Conservation (phyloP, 53 echinoderm and acorn worm genomes). For the Hippasteria phrygiana region DNA sequence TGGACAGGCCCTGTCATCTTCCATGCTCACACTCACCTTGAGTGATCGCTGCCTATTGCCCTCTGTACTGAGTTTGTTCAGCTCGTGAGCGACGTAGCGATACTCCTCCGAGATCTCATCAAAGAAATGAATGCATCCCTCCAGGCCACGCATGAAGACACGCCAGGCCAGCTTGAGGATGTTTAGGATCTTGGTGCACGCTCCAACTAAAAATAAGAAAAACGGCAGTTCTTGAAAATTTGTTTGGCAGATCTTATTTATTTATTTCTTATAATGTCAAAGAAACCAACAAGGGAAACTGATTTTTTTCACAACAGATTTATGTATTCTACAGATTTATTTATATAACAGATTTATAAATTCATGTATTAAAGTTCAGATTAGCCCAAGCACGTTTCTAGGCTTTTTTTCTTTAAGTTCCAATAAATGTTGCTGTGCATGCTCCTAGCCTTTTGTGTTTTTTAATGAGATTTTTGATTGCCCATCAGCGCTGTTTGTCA, state of each 20-base stretch:
- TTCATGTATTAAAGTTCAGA: too few relatives aligned
- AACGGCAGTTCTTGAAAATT: neutral
- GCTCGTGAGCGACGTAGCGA: conserved; percentile 90
- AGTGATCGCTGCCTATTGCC: conserved; percentile 78
- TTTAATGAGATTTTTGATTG: too few relatives aligned
- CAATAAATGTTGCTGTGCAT: too few relatives aligned
- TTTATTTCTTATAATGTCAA: neutral
- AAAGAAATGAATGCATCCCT: conserved; percentile 79
- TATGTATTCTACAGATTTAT: too few relatives aligned
- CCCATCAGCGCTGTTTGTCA: too few relatives aligned
- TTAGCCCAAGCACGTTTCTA: too few relatives aligned
- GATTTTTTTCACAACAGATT: neutral
- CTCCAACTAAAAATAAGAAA: conserved; percentile 47
- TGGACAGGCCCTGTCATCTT: neutral
- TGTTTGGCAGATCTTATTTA: too few relatives aligned
- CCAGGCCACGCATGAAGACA: conserved; percentile 81
- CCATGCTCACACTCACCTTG: conserved; percentile 39
- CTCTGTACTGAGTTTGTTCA: conserved; percentile 81
- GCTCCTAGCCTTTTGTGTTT: too few relatives aligned
- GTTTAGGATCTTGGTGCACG: conserved; percentile 73
- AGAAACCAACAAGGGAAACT: neutral
- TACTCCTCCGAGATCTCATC: conserved; percentile 91
- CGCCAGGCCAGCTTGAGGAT: conserved; percentile 78
- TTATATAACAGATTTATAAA: too few relatives aligned
- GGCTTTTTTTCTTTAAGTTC: too few relatives aligned